Base-by-base conservation (phyloP, 2,888 invertebrate species). In the Agrotis puta region DNA sequence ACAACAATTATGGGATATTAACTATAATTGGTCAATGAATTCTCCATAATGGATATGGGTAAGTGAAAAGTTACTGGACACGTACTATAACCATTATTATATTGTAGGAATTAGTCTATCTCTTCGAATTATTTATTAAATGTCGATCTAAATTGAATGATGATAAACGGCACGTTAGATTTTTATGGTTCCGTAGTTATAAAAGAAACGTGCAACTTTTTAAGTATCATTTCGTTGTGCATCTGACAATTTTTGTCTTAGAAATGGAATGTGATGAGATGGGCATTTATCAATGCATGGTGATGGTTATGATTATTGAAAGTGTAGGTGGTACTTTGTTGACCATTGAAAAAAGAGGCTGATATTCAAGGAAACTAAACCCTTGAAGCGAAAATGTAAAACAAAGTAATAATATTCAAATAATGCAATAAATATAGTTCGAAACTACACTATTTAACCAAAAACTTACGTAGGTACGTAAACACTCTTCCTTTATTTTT, bases 11-110 rank as follows among this genome's bases (percentile, higher is more conserved):
- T 45, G 64, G 70, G 54, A 48, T 57, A 85, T 84, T 84, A 85
- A 70, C 43, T 53, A 57, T 81, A 79, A 83, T 79, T 76, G 72
- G 64, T 64, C 74, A 67, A 85, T 81, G 70, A 85, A 79, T 83
- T 74, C 61, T 78, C 27, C 50, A 56, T 83, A 70, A 76, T 78
- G 43, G 76, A 63, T 27, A 39, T 39, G 20, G 54, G 33, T 63
- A 57, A 85, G 73, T 85, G 72, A 78, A 83, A 80, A 85, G 70
- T 77, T 82, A 82, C 24, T 22, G 59, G 39, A 54, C 58, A 59
- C 54, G 47, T 68, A 51, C 9, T 65, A 24, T 67, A 64, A 70
- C 64, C 11, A 62, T 65, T 70, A 67, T 74, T 58, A 66, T 13
- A n/a, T 18, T 58, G 64, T 13, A 20, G 18, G 47, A 53, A 82